These are phyloP conservation scores for Australoheros scitulus DNA, from an alignment of 2,113 vertebrate genomes.

Conservation along the genomic window DNA sequence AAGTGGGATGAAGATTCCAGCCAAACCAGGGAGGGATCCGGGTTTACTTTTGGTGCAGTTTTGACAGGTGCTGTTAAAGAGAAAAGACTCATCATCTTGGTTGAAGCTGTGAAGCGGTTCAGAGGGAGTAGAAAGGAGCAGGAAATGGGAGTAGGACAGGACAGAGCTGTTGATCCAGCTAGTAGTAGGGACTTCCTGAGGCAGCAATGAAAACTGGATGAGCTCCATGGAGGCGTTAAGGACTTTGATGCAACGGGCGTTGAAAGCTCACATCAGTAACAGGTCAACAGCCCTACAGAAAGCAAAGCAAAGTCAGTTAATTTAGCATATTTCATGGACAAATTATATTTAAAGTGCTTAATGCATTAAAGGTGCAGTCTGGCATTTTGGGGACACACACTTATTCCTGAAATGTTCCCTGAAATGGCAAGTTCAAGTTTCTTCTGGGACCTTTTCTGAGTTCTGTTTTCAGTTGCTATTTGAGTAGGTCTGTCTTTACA, in stretches of 20 bases:
- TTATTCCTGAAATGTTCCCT: not conserved
- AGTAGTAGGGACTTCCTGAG: slow-evolving; percentile 9
- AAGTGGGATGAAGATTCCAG: slow-evolving; percentile 87
- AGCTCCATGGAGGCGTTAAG: slow-evolving; percentile 55
- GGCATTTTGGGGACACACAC: not conserved
- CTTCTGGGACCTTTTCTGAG: not conserved
- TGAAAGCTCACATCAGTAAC: slow-evolving; percentile 18
- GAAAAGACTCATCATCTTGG: not conserved
- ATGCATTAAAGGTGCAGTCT: not conserved
- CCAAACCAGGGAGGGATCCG: slow-evolving; percentile 74
- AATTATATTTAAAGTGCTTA: accelerated
- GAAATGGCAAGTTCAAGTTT: not conserved
- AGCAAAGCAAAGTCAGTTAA: not conserved
- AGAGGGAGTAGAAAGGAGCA: slow-evolving; percentile 15
- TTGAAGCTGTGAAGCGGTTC: not conserved
- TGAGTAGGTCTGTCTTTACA: not conserved
- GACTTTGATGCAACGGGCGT: not conserved
- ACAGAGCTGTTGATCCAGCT: slow-evolving; percentile 31
- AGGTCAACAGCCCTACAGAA: slow-evolving; percentile 18
- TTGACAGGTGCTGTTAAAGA: slow-evolving; percentile 44
- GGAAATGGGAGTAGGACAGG: not conserved
- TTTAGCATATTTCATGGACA: not conserved
- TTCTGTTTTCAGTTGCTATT: not conserved
- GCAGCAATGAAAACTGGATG: slow-evolving; percentile 35
- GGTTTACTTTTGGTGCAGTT: slow-evolving; percentile 49